Percentiles rank a stretch among this genome's conserved stretches.
Evolutionary conservation across 2,113 vertebrate genomes (phyloP).

Genomic region (Aspiorhynchus laticeps): DNA sequence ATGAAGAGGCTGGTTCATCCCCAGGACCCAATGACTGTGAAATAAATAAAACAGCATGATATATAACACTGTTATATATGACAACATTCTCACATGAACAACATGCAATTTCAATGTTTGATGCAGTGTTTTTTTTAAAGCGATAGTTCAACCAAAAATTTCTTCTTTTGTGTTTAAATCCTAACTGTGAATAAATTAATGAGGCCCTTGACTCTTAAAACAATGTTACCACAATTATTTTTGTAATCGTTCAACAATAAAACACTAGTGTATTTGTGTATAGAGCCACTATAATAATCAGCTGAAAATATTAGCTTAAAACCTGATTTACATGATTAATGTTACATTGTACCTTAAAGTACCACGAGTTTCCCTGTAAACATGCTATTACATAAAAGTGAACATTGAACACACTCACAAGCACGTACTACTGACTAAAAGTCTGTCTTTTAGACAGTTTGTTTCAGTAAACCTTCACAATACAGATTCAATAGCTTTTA

Average conservation of each 20-base stretch:
- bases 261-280: background rate
- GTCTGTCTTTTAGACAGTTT: background rate
- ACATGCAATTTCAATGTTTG: background rate
- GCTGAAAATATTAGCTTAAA: background rate
- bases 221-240: background rate
- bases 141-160: background rate
- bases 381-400: background rate
- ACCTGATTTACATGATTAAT: background rate
- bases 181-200: background rate
- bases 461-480: background rate
- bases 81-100: background rate
- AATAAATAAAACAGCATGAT: background rate
- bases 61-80: background rate
- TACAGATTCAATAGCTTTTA: background rate
- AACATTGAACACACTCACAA: background rate
- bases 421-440: background rate
- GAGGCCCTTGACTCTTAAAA: background rate
- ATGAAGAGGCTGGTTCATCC: background rate
- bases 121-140: background rate
- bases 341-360: background rate
- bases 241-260: background rate
- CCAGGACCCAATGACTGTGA: constrained; percentile 17
- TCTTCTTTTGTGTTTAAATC: background rate
- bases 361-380: background rate
- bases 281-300: background rate